phyloP scores from a whole-genome alignment of 2,888 invertebrate species.

The Prenolepis imparis region DNA sequence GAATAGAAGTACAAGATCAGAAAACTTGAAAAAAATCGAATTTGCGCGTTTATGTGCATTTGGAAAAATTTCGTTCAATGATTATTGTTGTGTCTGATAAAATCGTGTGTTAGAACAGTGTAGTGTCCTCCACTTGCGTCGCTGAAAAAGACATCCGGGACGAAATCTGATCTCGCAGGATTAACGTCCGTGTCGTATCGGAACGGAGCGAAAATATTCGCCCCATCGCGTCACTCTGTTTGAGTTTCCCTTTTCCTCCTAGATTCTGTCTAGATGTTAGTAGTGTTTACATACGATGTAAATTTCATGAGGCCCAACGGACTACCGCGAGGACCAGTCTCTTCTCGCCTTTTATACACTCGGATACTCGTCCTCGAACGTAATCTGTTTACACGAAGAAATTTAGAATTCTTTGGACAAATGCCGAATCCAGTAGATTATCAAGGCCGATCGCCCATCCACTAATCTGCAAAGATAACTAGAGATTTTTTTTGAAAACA shows the following conservation, averaged over 20 bases:
- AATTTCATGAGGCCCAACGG: conserved; percentile 71
- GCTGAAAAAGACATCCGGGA: neutral
- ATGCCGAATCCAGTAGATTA: neutral
- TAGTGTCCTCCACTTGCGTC: neutral
- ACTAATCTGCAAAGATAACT: neutral
- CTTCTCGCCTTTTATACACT: conserved; percentile 55
- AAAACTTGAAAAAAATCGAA: neutral
- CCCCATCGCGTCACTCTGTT: neutral
- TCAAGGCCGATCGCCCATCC: conserved; percentile 32
- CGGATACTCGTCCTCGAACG: conserved; percentile 54
- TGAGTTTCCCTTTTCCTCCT: conserved; percentile 50
- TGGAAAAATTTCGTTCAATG: neutral
- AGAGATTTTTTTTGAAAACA: neutral
- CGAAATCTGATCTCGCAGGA: conserved; percentile 1
- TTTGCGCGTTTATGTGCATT: neutral
- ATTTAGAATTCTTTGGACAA: conserved; percentile 66
- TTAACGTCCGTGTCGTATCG: neutral
- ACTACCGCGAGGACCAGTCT: conserved; percentile 40
- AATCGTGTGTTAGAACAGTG: neutral
- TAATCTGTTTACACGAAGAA: conserved; percentile 67
- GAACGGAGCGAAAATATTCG: neutral
- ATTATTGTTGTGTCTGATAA: neutral
- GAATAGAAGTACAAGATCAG: neutral
- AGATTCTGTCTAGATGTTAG: conserved; percentile 19
- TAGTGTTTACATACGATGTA: conserved; percentile 66